phyloP scores from a whole-genome alignment of 2,113 vertebrate species.

The Rutilus rutilus region DNA sequence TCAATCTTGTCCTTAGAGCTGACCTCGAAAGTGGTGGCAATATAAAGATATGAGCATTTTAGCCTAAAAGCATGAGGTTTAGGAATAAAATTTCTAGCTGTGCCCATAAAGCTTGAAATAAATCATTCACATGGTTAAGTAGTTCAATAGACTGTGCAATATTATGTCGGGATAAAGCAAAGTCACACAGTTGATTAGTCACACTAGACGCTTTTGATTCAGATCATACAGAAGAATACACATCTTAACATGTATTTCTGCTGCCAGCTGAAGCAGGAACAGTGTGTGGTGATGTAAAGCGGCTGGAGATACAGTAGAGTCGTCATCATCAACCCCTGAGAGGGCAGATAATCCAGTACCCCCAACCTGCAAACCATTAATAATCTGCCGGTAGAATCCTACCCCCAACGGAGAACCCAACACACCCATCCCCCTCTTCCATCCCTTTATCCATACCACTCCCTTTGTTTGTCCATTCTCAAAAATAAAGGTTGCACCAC shows the following conservation, averaged over 20 bases:
- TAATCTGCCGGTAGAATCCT: background rate
- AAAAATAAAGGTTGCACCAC: background rate
- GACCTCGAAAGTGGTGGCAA: conserved; percentile 3
- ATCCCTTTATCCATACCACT: background rate
- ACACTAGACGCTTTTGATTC: conserved; percentile 6
- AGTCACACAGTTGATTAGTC: conserved; percentile 16
- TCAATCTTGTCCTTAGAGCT: conserved; percentile 7
- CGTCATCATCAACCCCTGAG: conserved; percentile 1
- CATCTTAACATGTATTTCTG: conserved; percentile 14
- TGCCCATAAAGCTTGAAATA: conserved; percentile 6
- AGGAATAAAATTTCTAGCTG: background rate
- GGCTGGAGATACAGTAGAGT: background rate
- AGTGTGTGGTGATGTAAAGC: conserved; percentile 26
- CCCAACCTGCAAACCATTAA: conserved; percentile 6
- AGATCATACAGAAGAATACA: conserved; percentile 13
- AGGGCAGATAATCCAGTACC: conserved; percentile 14
- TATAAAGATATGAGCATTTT: conserved; percentile 8
- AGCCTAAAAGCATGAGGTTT: conserved; percentile 16
- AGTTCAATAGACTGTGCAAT: conserved; percentile 9
- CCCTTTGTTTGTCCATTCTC: background rate
- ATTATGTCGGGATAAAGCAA: conserved; percentile 1
- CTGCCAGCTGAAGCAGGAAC: conserved; percentile 4
- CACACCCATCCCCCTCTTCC: background rate
- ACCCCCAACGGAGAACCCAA: background rate
- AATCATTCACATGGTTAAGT: conserved; percentile 37